phyloP scores from a whole-genome alignment of 2,797 vertebrate species.

The Schizothorax lantsangensis region DNA sequence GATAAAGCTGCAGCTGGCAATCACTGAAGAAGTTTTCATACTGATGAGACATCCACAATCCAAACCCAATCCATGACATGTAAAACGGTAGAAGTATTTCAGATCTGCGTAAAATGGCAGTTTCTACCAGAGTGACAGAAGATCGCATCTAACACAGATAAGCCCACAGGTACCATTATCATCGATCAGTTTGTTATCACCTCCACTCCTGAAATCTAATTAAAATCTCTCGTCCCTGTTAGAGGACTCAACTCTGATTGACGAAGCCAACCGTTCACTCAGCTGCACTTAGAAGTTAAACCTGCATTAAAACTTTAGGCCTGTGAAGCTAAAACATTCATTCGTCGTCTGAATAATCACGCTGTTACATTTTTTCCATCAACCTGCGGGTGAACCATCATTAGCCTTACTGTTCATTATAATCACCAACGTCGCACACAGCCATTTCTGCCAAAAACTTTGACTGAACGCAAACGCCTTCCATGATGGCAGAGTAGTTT shows the following conservation, averaged over 20 bases:
- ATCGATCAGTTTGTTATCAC: slow-evolving; percentile 45
- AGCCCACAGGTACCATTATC: slow-evolving; percentile 10
- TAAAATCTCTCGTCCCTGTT: slow-evolving; percentile 29
- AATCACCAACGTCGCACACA: neutral
- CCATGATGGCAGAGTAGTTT: slow-evolving; percentile 25
- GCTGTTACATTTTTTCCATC: slow-evolving; percentile 33
- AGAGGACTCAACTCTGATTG: slow-evolving; percentile 12
- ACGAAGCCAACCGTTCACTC: neutral
- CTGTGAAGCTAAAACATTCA: slow-evolving; percentile 13
- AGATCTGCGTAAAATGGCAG: slow-evolving; percentile 4
- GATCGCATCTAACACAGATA: neutral
- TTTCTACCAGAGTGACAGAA: slow-evolving; percentile 30
- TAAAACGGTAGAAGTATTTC: neutral
- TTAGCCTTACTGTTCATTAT: slow-evolving; percentile 39
- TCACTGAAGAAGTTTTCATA: slow-evolving; percentile 6
- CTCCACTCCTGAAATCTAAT: slow-evolving; percentile 41
- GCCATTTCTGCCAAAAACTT: slow-evolving; percentile 20
- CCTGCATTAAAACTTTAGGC: slow-evolving; percentile 23
- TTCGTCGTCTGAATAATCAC: slow-evolving; percentile 24
- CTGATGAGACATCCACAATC: neutral
- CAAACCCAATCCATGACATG: neutral
- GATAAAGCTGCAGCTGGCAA: slow-evolving; percentile 31
- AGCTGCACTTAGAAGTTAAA: slow-evolving; percentile 25
- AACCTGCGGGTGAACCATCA: slow-evolving; percentile 23
- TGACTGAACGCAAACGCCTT: neutral